Base-by-base conservation (phyloP, 2,888 invertebrate species). In the Brachynemurus nebulosus region DNA sequence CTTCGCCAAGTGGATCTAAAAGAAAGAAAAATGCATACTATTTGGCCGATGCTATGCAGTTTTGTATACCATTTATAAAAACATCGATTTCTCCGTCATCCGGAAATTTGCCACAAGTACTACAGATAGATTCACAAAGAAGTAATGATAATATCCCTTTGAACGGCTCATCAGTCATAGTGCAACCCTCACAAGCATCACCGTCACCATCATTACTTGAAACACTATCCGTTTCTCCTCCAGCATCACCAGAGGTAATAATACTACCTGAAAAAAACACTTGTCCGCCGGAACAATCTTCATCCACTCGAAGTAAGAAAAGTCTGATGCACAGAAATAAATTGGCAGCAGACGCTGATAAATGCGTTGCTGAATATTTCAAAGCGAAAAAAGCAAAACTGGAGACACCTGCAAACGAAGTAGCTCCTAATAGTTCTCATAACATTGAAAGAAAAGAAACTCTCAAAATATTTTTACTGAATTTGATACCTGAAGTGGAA, bases 301-400 rank as follows among this genome's bases (percentile, higher is more conserved):
- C 39, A 20, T 25, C 27, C 20, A 45, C 45, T 49, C 45, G 35
- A 47, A 27, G n/a, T 45, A 50, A 47, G 42, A 43, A 36, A 49
- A 47, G 25, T 42, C 19, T 49, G 40, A 42, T 14, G 43, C 20
- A 17, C 30, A 44, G 17, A 23, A 45, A 48, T 42, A 48, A 47
- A 47, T 43, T 48, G 14, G 50, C 45, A 45, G 35, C 39, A 14
- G 47, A 44, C 35, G 49, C 48, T 42, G 47, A 51, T 45, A 39
- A 48, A 46, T 30, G 41, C 40, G 44, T 50, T 34, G 46, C 46
- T 45, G 49, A 50, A 42, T 49, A 52, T 45, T 49, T 49, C 17
- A 47, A 44, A 47, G 47, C 48, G 23, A 52, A 52, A 47, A n/a
- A n/a, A n/a, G n/a, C n/a, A n/a, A n/a, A n/a, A n/a, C n/a, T n/a